Percentiles rank a stretch among this genome's conserved stretches.
Conservation (phyloP, 1,140 invertebrate genomes). For the Atta cephalotes region DNA sequence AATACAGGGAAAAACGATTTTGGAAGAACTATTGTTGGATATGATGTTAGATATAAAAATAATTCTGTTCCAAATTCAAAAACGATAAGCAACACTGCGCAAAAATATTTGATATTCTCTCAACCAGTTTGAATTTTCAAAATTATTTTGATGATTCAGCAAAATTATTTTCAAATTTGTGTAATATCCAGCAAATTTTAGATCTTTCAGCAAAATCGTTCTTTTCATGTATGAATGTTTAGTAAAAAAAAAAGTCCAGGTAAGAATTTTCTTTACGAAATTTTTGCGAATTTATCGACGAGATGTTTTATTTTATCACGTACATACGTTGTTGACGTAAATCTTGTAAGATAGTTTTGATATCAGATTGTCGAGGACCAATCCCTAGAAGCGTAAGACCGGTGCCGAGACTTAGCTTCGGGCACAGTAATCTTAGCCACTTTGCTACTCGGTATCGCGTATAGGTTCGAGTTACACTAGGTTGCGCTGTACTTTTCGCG, state of each 20-base stretch:
- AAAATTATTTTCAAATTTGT: no score
- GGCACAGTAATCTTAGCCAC: conserved; percentile 53
- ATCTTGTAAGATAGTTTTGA: conserved; percentile 19
- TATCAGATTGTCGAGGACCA: conserved; percentile 26
- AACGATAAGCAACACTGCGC: no score
- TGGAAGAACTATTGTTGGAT: no score
- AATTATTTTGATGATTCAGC: no score
- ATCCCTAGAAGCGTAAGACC: conserved; percentile 40
- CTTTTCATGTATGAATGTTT: not conserved
- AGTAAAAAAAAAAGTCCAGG: no score
- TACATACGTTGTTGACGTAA: conserved; percentile 31
- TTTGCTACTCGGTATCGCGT: conserved; percentile 50
- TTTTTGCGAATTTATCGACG: not conserved
- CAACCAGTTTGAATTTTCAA: no score
- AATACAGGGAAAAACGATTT: no score
- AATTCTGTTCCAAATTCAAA: no score
- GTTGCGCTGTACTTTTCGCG: conserved; percentile 48
- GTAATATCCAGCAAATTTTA: no score
- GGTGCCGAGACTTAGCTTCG: conserved; percentile 44
- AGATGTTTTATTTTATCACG: not conserved
- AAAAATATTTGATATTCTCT: no score
- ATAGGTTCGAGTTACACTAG: conserved; percentile 48
- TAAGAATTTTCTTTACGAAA: not conserved
- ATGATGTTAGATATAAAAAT: no score
- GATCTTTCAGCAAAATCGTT: no score